Evolutionary conservation across 2,113 vertebrate genomes (phyloP).

Genomic region (Phrynocephalus versicolor): DNA sequence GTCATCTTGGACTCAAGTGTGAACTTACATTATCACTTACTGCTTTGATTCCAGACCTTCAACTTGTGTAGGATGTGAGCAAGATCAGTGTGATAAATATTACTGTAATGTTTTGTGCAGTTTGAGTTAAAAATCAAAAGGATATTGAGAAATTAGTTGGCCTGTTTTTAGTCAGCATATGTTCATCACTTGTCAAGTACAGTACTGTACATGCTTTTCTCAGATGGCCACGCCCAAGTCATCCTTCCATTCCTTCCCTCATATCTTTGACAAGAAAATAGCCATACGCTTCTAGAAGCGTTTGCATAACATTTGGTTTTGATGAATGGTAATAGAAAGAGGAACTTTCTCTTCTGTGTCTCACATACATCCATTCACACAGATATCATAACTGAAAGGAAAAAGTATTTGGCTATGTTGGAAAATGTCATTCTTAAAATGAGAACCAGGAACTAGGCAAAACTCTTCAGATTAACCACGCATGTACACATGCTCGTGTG

Average conservation of each 20-base stretch:
- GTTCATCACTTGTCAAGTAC: background rate
- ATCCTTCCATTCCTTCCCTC: background rate
- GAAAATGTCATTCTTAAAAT: conserved; percentile 54
- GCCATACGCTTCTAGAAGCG: conserved; percentile 23
- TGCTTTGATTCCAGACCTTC: background rate
- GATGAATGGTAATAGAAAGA: conserved; percentile 38
- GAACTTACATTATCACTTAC: background rate
- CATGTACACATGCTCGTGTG: no score
- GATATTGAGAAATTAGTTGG: conserved; percentile 26
- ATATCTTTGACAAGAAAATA: conserved; percentile 4
- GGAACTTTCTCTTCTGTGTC: conserved; percentile 53
- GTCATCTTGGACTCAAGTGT: background rate
- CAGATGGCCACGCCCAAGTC: background rate
- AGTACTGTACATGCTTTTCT: background rate
- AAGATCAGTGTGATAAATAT: conserved; percentile 15
- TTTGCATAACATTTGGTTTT: conserved; percentile 42
- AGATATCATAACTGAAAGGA: conserved; percentile 47
- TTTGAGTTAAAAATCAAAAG: conserved; percentile 12
- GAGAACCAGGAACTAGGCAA: conserved; percentile 52
- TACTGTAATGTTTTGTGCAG: background rate
- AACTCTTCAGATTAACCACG: conserved; percentile 55
- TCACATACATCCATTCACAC: conserved; percentile 43
- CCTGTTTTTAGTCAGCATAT: conserved; percentile 33
- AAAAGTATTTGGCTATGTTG: conserved; percentile 38
- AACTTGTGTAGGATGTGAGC: background rate